Base-by-base conservation (phyloP, 2,113 vertebrate species). In the Oryzias javanicus region DNA sequence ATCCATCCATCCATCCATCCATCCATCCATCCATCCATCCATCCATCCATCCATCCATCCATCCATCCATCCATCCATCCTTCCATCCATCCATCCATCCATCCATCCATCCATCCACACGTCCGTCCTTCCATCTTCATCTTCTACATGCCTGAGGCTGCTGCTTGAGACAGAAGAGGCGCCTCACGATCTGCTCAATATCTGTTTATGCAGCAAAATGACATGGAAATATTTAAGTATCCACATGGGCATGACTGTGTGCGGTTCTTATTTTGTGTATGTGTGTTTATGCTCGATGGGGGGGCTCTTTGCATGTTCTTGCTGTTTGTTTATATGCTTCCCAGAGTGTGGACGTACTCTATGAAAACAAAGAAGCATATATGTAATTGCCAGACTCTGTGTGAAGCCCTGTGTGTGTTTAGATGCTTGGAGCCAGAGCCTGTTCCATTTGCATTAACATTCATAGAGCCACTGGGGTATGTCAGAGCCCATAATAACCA, bases 371-470 rank as follows among this genome's bases (percentile, higher is more conserved):
- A 16, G 49, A 16, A 58, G 44, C 62, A 3, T 76, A 47, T 70
- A 6, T 75, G 29, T 65, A 16, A 18, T 7, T 53, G 17, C 27
- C 4, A 29, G 22, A 17, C 10, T 47, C 16, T 29, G 40, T 66
- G 48, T 14, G 64, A 56, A 67, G 10, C 12, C 5, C 13, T 15
- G 0, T 42, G 22, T 49, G 14, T 1, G n/a, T 8, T 44, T 70
- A 58, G 75, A 71, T 73, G 60, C 79, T n/a, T 60, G 62, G 29
- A 70, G 49, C 53, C 77, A 46, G 57, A 49, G 70, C 74, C 78
- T 74, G 63, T 69, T 83, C 77, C 75, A 67, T 82, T 77, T 83
- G 80, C 86, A 91, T 92, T 91, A 91, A 89, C 88, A 92, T 91
- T 91, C 88, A 91, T 89, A 84, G 86, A 85, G 83, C 80, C 86